phyloP scores from a whole-genome alignment of 1,140 invertebrate species.

The Drosophila setifemur region DNA sequence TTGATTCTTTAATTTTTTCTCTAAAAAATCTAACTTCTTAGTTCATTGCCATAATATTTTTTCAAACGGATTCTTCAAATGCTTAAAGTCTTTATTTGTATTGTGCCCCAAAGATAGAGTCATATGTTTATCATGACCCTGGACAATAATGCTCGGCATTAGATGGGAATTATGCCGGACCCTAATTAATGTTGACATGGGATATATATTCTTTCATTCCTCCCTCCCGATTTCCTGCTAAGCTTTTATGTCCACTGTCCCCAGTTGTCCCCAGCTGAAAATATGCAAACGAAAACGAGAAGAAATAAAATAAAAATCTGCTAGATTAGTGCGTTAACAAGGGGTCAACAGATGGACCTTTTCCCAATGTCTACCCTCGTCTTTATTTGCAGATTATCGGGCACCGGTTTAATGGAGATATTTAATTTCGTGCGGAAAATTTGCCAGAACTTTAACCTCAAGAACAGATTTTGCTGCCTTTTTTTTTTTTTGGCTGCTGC shows the following conservation, averaged over 20 bases:
- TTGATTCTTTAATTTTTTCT: no score
- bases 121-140: slow-evolving; percentile 36
- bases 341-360: slow-evolving; percentile 45
- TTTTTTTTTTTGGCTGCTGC: slow-evolving; percentile 18
- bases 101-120: background rate
- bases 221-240: background rate
- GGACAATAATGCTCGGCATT: slow-evolving; percentile 31
- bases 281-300: slow-evolving; percentile 36
- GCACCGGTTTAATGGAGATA: slow-evolving; percentile 36
- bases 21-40: no score
- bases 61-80: no score
- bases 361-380: slow-evolving; percentile 62
- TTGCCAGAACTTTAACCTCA: slow-evolving; percentile 16
- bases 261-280: slow-evolving; percentile 30
- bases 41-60: background rate
- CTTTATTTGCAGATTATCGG: slow-evolving; percentile 44
- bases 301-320: slow-evolving; percentile 47
- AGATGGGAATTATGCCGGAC: slow-evolving; percentile 61
- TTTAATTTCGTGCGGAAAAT: slow-evolving; percentile 36
- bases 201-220: slow-evolving; percentile 34
- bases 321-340: slow-evolving; percentile 73
- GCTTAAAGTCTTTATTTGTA: slow-evolving; percentile 7
- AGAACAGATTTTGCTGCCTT: slow-evolving; percentile 13
- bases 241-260: slow-evolving; percentile 8
- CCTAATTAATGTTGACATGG: slow-evolving; percentile 79